These are phyloP conservation scores for Harpagifer antarcticus DNA, from an alignment of 2,797 vertebrate genomes.

Conservation along the genomic window DNA sequence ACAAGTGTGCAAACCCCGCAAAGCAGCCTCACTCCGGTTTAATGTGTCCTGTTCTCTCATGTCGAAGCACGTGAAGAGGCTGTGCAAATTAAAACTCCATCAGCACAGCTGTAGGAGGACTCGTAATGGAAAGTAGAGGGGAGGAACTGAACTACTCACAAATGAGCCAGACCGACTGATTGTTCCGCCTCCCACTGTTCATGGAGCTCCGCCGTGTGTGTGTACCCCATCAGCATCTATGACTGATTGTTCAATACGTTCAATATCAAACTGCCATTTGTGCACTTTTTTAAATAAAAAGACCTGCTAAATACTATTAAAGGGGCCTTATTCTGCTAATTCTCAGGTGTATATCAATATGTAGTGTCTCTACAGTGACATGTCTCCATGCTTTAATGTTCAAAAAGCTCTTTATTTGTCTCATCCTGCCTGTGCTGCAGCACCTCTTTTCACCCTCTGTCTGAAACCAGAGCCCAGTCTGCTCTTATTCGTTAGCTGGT, in stretches of 20 bases:
- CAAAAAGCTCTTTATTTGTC: no score
- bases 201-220: conserved; percentile 17
- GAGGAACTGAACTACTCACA: conserved; percentile 40
- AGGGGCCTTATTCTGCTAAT: no score
- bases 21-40: conserved; percentile 36
- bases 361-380: no score
- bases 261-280: not conserved
- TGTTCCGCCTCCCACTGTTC: conserved; percentile 22
- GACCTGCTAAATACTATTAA: not conserved
- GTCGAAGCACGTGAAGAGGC: conserved; percentile 55
- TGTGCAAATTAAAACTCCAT: conserved; percentile 68
- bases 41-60: conserved; percentile 51
- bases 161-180: conserved; percentile 30
- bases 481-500: no score
- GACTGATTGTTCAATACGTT: not conserved
- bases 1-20: conserved; percentile 38
- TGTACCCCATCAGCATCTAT: not conserved
- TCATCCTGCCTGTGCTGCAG: no score
- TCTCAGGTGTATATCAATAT: no score
- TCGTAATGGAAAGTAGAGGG: conserved; percentile 66
- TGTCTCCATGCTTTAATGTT: no score
- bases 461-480: no score
- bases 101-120: conserved; percentile 58
- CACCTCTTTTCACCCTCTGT: no score
- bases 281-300: not conserved